Conservation (phyloP, 1,140 invertebrate species). For the Anastrepha obliqua region DNA sequence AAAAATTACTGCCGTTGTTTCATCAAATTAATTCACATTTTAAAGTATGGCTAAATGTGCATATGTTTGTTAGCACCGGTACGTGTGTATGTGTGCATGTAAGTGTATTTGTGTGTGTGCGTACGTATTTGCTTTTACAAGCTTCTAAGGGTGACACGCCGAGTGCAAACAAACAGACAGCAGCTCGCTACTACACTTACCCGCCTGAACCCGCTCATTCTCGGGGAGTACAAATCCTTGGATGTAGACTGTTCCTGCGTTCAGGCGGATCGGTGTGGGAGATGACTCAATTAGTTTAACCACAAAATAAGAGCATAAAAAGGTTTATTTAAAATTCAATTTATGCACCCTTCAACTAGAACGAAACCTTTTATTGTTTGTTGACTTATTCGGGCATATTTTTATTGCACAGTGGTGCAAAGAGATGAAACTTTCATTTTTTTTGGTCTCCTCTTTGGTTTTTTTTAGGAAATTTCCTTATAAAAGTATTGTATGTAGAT, state of each 20-base stretch:
- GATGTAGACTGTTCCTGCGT: not conserved
- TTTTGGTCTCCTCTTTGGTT: not conserved
- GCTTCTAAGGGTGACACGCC: constrained; percentile 24
- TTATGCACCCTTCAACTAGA: constrained; percentile 68
- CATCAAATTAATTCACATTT: constrained; percentile 66
- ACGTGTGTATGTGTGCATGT: not conserved
- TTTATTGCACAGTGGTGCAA: constrained; percentile 5
- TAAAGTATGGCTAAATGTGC: not conserved
- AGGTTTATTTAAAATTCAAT: constrained; percentile 72
- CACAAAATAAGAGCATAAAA: constrained; percentile 61
- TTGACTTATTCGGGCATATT: constrained; percentile 23
- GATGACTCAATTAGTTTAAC: constrained; percentile 73
- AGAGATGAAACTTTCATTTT: not conserved
- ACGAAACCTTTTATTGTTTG: constrained; percentile 29
- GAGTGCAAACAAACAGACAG: constrained; percentile 44
- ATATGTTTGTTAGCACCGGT: not conserved
- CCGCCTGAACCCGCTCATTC: constrained; percentile 25
- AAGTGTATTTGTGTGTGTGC: not conserved
- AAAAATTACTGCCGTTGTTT: constrained; percentile 62
- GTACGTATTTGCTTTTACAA: not conserved
- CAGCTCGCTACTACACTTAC: not conserved
- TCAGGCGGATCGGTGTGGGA: constrained; percentile 63
- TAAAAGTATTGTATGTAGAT: no score
- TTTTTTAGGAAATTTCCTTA: no score
- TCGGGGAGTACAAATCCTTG: not conserved